Conservation (phyloP, 2,113 vertebrate genomes). For the Rhea pennata region DNA sequence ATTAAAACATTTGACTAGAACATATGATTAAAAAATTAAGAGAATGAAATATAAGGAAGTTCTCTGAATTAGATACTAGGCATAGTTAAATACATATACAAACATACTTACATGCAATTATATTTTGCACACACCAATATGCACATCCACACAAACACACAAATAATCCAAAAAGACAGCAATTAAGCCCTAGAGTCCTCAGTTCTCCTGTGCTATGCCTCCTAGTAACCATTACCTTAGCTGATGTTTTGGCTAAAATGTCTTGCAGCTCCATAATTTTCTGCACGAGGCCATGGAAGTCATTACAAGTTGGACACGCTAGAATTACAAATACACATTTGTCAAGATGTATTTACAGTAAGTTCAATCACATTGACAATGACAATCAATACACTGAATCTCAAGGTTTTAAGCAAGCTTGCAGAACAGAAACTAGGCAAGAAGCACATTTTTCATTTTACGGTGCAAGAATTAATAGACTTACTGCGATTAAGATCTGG, state of each 20-base stretch:
- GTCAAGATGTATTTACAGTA: neutral
- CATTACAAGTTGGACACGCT: conserved; percentile 98
- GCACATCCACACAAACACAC: neutral
- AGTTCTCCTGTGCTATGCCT: neutral
- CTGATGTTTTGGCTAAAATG: conserved; percentile 96
- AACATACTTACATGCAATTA: neutral
- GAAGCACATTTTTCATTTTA: conserved; percentile 37
- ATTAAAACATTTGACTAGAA: neutral
- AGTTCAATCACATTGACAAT: neutral
- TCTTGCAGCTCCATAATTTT: conserved; percentile 99
- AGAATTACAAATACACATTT: conserved; percentile 59
- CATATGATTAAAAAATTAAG: neutral
- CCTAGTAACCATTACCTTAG: conserved; percentile 86
- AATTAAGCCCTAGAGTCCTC: neutral
- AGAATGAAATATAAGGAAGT: neutral
- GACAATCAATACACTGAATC: conserved; percentile 7
- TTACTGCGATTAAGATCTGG: conserved; percentile 99
- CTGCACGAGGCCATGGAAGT: conserved; percentile 98
- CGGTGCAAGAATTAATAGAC: conserved; percentile 69
- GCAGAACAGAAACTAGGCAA: conserved; percentile 41
- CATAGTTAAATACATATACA: neutral
- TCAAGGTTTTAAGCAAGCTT: conserved; percentile 35
- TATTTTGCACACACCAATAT: neutral
- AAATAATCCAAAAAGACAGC: neutral
- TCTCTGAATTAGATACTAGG: neutral